Evolutionary conservation across 2,797 vertebrate species (phyloP).

Genomic region (Rousettus madagascariensis): DNA sequence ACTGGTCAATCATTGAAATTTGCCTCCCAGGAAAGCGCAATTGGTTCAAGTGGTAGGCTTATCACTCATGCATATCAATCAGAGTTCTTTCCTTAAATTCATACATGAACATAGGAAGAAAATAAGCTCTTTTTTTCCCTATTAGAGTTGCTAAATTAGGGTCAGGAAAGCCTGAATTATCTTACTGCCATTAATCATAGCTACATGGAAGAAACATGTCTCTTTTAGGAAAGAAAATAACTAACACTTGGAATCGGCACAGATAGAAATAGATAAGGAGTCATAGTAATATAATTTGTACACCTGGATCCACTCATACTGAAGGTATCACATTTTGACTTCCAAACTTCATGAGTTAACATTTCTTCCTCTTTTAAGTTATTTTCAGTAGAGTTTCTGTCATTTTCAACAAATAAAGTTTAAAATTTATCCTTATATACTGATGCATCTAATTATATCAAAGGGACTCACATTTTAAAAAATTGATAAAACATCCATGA

Average conservation of each 20-base stretch:
- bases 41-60: not conserved
- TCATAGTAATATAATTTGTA: not conserved
- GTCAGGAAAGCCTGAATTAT: not conserved
- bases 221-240: not conserved
- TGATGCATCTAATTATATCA: not conserved
- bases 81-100: not conserved
- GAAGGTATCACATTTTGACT: not conserved
- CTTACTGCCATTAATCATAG: not conserved
- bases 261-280: not conserved
- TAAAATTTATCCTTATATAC: not conserved
- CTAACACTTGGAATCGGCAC: not conserved
- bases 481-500: not conserved
- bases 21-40: not conserved
- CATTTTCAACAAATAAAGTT: not conserved
- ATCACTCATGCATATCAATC: not conserved
- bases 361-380: not conserved
- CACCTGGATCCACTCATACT: not conserved
- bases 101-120: not conserved
- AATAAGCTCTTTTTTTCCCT: not conserved
- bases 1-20: not conserved
- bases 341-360: not conserved
- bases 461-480: not conserved
- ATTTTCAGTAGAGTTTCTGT: not conserved
- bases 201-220: not conserved
- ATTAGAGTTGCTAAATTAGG: not conserved